Evolutionary conservation across 2,797 vertebrate species (phyloP).

Genomic region (Leptodactylus fallax): DNA sequence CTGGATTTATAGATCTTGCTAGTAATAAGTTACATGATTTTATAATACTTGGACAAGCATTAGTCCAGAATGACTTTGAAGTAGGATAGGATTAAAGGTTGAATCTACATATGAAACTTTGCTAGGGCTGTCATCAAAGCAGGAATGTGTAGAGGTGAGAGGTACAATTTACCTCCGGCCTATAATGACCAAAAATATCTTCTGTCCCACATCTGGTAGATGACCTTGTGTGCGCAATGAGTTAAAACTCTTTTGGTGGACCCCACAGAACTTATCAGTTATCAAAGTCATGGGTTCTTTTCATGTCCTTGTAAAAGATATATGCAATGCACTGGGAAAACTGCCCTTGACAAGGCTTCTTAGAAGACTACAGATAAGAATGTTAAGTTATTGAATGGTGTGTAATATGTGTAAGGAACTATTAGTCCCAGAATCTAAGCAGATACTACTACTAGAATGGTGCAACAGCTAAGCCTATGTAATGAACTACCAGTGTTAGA

Average conservation of each 20-base stretch:
- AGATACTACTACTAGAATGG: no score
- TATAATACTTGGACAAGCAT: constrained; percentile 19
- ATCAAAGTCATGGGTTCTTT: constrained; percentile 37
- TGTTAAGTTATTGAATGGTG: not conserved
- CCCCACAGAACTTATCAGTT: constrained; percentile 53
- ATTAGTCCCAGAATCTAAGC: not conserved
- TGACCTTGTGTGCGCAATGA: constrained; percentile 52
- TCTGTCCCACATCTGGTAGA: constrained; percentile 54
- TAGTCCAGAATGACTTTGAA: constrained; percentile 48
- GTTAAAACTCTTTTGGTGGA: constrained; percentile 31
- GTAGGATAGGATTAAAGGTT: constrained; percentile 44
- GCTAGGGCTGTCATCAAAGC: constrained; percentile 56
- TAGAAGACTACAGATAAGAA: not conserved
- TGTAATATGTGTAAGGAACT: not conserved
- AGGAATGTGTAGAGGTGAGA: constrained; percentile 59
- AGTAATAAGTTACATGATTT: constrained; percentile 19
- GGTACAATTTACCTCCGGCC: constrained; percentile 60
- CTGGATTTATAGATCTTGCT: constrained; percentile 11
- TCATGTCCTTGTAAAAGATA: constrained; percentile 39
- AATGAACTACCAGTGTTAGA: not conserved
- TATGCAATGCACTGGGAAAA: constrained; percentile 18
- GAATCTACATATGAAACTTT: constrained; percentile 46
- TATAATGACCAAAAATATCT: constrained; percentile 55
- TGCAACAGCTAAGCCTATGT: not conserved
- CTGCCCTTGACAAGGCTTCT: not conserved